These are phyloP conservation scores for Leucoma salicis DNA, from an alignment of 2,888 invertebrate species.

Conservation along the genomic window DNA sequence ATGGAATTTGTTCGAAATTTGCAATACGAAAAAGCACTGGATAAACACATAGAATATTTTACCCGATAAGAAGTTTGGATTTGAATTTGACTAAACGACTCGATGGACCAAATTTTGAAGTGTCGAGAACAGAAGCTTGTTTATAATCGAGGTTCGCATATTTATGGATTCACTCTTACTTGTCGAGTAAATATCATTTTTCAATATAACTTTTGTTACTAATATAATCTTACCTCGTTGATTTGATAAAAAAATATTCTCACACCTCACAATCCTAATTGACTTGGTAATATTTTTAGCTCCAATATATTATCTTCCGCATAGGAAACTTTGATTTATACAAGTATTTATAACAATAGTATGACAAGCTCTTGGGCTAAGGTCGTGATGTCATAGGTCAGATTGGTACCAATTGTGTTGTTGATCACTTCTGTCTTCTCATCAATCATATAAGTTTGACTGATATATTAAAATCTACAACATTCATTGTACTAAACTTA, in stretches of 20 bases:
- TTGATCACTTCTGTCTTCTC: slow-evolving; percentile 45
- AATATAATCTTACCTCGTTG: no score
- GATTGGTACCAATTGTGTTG: slow-evolving; percentile 49
- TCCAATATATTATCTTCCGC: slow-evolving; percentile 45
- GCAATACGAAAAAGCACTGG: no score
- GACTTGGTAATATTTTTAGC: slow-evolving; percentile 30
- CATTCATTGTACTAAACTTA: slow-evolving; percentile 7
- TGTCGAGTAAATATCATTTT: no score
- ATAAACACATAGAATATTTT: no score
- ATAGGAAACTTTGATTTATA: slow-evolving; percentile 30
- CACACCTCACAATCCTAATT: slow-evolving; percentile 24
- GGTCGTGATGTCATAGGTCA: slow-evolving; percentile 71
- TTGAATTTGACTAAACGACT: no score
- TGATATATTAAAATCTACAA: slow-evolving; percentile 43
- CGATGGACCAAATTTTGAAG: no score
- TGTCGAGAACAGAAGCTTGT: no score
- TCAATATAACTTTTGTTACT: no score
- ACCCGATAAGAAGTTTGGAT: no score
- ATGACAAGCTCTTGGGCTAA: slow-evolving; percentile 51
- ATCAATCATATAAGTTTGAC: slow-evolving; percentile 50
- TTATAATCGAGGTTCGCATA: no score
- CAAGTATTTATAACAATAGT: slow-evolving; percentile 42
- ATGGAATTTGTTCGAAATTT: no score
- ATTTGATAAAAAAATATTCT: slow-evolving; percentile 10
- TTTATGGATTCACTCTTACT: no score